These are phyloP conservation scores for Axis porcinus DNA, from an alignment of 2,113 vertebrate genomes.

Conservation along the genomic window DNA sequence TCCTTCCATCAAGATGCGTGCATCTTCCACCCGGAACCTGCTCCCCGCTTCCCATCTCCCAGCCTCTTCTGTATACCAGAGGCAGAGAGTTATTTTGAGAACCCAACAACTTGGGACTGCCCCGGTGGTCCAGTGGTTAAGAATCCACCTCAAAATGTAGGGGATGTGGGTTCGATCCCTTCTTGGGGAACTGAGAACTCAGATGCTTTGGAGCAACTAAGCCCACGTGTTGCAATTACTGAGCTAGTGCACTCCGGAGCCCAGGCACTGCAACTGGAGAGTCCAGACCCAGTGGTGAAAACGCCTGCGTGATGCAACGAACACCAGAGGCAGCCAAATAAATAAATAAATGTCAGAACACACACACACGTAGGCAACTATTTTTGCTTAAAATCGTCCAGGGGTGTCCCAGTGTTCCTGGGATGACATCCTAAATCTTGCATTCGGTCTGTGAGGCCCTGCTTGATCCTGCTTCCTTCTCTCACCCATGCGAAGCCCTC, in stretches of 20 bases:
- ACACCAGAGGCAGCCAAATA: not conserved
- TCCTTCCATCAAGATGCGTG: accelerated
- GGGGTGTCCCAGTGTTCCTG: not conserved
- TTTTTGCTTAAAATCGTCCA: not conserved
- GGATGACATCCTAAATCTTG: not conserved
- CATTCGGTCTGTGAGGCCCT: not conserved
- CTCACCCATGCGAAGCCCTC: accelerated
- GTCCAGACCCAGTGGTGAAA: not conserved
- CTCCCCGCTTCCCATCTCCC: accelerated
- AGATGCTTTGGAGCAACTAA: not conserved
- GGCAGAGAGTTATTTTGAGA: not conserved
- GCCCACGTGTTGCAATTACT: not conserved
- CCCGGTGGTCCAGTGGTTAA: not conserved
- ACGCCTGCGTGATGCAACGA: accelerated
- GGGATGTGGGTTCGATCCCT: not conserved
- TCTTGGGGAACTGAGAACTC: not conserved
- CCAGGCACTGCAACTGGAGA: not conserved
- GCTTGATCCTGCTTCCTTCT: not conserved
- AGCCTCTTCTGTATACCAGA: not conserved
- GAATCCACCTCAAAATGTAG: not conserved
- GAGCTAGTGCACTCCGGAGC: not conserved
- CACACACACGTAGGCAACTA: not conserved
- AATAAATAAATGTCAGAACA: not conserved
- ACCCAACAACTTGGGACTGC: not conserved
- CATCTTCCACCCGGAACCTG: not conserved